Conservation (phyloP, 1,140 invertebrate genomes). For the Drosophila arawakana region DNA sequence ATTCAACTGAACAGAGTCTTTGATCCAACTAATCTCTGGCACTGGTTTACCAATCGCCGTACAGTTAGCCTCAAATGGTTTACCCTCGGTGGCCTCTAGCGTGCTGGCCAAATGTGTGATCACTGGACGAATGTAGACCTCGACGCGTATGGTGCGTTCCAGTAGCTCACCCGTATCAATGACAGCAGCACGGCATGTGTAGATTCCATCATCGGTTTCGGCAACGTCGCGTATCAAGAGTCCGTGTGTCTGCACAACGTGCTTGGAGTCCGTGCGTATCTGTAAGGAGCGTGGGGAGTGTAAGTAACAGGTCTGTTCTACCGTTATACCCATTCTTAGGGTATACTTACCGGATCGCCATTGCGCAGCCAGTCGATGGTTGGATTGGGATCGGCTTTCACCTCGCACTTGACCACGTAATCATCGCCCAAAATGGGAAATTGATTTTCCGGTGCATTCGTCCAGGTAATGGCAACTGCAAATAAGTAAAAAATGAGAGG, state of each 20-base stretch:
- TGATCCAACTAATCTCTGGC: slow-evolving; percentile 93
- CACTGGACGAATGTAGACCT: slow-evolving; percentile 92
- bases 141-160: slow-evolving; percentile 90
- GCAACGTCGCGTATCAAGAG: slow-evolving; percentile 91
- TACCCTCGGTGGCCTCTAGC: slow-evolving; percentile 91
- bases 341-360: slow-evolving; percentile 86
- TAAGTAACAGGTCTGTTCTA: neutral
- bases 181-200: slow-evolving; percentile 93
- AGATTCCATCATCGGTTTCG: slow-evolving; percentile 93
- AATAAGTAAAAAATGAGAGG: neutral
- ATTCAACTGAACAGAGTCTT: slow-evolving; percentile 88
- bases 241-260: slow-evolving; percentile 90
- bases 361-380: slow-evolving; percentile 93
- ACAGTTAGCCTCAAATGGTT: slow-evolving; percentile 90
- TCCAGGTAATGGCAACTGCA: slow-evolving; percentile 93
- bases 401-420: slow-evolving; percentile 92
- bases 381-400: slow-evolving; percentile 93
- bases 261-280: slow-evolving; percentile 88
- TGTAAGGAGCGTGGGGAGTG: slow-evolving; percentile 36
- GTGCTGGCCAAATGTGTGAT: slow-evolving; percentile 87
- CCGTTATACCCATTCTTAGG: neutral
- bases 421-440: slow-evolving; percentile 91
- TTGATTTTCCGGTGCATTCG: slow-evolving; percentile 93
- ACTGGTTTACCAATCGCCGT: slow-evolving; percentile 92
- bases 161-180: slow-evolving; percentile 91